phyloP scores from a whole-genome alignment of 2,888 invertebrate species.

The Sialis fuliginosa region DNA sequence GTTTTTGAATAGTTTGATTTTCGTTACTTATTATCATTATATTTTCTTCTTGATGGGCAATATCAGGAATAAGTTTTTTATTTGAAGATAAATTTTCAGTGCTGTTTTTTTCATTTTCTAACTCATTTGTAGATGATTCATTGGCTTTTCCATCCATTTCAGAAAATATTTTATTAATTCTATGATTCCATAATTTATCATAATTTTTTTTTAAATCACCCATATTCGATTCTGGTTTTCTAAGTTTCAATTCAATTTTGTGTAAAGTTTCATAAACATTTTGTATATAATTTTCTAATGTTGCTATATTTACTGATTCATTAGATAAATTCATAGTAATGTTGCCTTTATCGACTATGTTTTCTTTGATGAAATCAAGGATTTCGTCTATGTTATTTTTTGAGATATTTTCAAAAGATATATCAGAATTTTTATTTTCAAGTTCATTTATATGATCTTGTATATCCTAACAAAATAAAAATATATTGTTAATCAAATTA shows the following conservation, averaged over 20 bases:
- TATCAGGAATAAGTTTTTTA: too few species aligned
- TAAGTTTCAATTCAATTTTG: slow-evolving; percentile 1
- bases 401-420: slow-evolving; percentile 1
- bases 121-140: too few species aligned
- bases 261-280: background rate
- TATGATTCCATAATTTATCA: slow-evolving; percentile 1
- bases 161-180: too few species aligned
- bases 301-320: background rate
- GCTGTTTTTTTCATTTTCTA: too few species aligned
- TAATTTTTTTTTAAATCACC: background rate
- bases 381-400: background rate
- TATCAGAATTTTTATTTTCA: slow-evolving; percentile 1
- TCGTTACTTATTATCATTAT: too few species aligned
- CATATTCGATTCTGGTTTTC: background rate
- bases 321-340: background rate
- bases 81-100: too few species aligned
- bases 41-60: too few species aligned
- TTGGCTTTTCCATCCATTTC: too few species aligned
- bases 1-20: too few species aligned
- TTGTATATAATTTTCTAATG: slow-evolving; percentile 1
- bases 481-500: background rate
- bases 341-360: background rate
- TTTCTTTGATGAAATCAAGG: background rate
- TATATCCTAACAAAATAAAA: slow-evolving; percentile 1
- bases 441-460: background rate